Base-by-base conservation (phyloP, 2,113 vertebrate genomes). In the Psilopsiagon aymara region DNA sequence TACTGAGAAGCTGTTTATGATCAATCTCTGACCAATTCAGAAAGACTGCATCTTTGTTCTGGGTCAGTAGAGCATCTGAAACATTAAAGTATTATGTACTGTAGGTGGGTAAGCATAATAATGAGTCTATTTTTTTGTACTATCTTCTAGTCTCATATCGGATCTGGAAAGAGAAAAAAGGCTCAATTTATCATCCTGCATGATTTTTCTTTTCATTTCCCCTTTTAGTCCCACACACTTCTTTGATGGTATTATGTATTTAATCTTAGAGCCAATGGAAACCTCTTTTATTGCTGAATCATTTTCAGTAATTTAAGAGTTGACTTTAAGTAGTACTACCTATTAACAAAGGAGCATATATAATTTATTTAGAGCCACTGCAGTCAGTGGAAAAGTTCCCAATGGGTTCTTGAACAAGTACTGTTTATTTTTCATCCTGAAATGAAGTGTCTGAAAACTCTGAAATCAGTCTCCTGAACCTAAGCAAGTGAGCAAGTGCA, bases 361-460 rank as follows among this genome's bases (percentile, higher is more conserved):
- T 69, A 86, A 87, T 15, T 13, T 25, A 62, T 17, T 70, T 76
- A 84, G 52, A 77, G 47, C 37, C 60, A 79, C 55, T 3, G 6
- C 21, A 88, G 13, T 70, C 43, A 63, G 60, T 63, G 52, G 44
- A 79, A 94, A 92, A 85, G 52, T 37, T 89, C 81, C 75, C 87
- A 76, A 52, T 79, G 67, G 64, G 66, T 73, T 68, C 78, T 89
- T 55, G 60, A 93, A 62, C 29, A 85, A 87, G 52, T 62, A 94
- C 49, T 69, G 47, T 79, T 92, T 97, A 73, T 66, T 69, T 95
- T 95, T 73, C 82, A n/a, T 82, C 66, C 70, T 44, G 43, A 78
- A 91, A 71, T 89, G n/a, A 89, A 85, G 75, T 93, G 19, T 82
- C 90, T 88, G 74, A 82, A 90, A 95, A 57, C n/a, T 55, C 70